Evolutionary conservation across 92 coral and sea anemone species (phyloP).

Genomic region (Porites rus): DNA sequence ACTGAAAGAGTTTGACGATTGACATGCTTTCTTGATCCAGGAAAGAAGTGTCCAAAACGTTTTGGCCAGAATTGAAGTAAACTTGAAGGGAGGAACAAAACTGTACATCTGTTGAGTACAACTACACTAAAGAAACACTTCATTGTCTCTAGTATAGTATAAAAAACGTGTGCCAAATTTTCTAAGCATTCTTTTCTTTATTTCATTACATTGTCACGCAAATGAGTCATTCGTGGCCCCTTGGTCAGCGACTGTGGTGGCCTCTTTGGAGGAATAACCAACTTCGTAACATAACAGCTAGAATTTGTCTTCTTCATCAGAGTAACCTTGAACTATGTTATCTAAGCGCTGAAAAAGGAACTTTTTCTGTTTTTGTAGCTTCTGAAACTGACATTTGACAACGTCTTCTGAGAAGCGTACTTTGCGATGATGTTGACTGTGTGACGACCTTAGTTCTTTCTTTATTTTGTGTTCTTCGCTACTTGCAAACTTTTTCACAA

Average conservation of each 20-base stretch:
- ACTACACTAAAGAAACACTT: too few relatives aligned
- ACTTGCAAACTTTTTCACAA: neutral
- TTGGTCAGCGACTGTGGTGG: neutral
- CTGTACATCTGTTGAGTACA: too few relatives aligned
- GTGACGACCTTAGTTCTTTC: neutral
- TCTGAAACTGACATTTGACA: neutral
- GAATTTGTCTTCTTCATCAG: constrained; percentile 18
- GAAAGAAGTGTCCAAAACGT: too few relatives aligned
- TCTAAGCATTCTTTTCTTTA: neutral
- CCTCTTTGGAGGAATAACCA: neutral
- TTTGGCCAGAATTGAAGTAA: too few relatives aligned
- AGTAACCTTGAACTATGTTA: neutral
- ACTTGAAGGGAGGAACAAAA: too few relatives aligned
- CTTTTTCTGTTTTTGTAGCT: neutral
- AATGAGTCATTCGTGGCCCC: neutral
- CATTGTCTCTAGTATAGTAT: too few relatives aligned
- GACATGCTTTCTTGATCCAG: too few relatives aligned
- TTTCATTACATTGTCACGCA: neutral
- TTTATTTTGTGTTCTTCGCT: neutral
- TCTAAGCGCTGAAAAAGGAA: constrained; percentile 10
- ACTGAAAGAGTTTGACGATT: too few relatives aligned
- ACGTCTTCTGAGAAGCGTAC: constrained; percentile 10
- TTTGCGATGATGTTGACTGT: neutral
- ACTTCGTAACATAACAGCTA: constrained; percentile 1
- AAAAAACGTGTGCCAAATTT: too few relatives aligned